Evolutionary conservation across 2,888 invertebrate genomes (phyloP), one percentile per base, ranked within the genome.

Genomic region (Beris chalybata): DNA sequence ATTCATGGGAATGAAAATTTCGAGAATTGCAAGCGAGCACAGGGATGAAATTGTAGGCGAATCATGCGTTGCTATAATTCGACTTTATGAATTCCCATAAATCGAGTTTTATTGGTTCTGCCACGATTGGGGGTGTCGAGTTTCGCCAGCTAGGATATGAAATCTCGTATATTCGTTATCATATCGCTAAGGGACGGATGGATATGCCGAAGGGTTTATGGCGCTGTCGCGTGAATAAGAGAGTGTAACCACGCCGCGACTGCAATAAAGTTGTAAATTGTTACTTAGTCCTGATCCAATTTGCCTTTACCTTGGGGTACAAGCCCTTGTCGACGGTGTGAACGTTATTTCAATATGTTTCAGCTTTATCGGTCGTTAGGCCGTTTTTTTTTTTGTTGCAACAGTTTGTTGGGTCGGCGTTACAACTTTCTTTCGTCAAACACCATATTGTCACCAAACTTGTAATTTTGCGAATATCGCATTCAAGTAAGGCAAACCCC

Each of bases 21-120:
- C 38, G 38, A 38, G 38, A 22, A 22, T 22, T 22, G 38, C 38
- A 38, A 22, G 38, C 9, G 38, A 38, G 22, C 22, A 22, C 22
- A 22, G 38, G 38, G 38, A 38, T 9, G 38, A 38, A 38, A 9
- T 38, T 38, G 38, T 38, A 15, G 47, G 47, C 66, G 57, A 68
- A 68, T 68, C 59, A 63, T 68, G 68, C 68, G 59, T 68, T 54
- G 64, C 54, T 63, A 57, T 66, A 68, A 68, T 64, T 68, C 58
- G 58, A 68, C 56, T 68, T 68, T 68, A 68, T 68, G 68, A 68
- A 68, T 66, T 66, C 54, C 68, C 58, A 68, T 68, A 68, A 66
- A 68, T 68, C 66, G 29, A 13, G 29, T 64, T 64, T 64, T 64
- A 64, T 64, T 64, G 54, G 54, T 29, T 15, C 44, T 47, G 38